Percentiles rank a stretch among this genome's conserved stretches.
These are phyloP conservation scores for Sebastes iracundus DNA, from an alignment of 2,797 vertebrate species.

Conservation along the genomic window DNA sequence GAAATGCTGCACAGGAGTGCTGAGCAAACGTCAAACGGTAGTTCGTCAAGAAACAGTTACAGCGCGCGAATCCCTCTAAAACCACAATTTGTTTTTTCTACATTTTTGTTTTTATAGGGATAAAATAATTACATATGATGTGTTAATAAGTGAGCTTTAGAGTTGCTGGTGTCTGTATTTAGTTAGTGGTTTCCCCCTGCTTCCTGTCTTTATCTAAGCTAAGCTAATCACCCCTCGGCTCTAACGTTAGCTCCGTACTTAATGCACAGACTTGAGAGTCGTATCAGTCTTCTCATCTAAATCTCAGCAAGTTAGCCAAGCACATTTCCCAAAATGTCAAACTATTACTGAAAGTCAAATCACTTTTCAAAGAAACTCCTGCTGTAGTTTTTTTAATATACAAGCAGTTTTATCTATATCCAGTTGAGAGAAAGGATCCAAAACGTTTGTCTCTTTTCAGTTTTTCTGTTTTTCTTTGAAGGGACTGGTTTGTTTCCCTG, in stretches of 20 bases:
- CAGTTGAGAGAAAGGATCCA: conserved; percentile 20
- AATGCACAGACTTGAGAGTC: not conserved
- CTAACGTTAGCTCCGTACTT: not conserved
- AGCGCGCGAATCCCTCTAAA: not conserved
- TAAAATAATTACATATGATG: not conserved
- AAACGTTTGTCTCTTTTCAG: conserved; percentile 11
- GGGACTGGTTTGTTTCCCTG: conserved; percentile 18
- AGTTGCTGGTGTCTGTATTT: too few relatives aligned
- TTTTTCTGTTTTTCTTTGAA: conserved; percentile 35
- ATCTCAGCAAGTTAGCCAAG: not conserved
- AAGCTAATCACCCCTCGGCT: not conserved
- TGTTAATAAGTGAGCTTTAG: too few relatives aligned
- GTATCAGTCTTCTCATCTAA: not conserved
- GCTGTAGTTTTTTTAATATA: conserved; percentile 5
- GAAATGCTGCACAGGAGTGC: not conserved
- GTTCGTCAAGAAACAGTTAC: not conserved
- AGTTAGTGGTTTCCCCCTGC: not conserved
- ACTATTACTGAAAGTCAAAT: not conserved
- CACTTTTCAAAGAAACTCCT: not conserved
- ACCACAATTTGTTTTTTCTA: not conserved
- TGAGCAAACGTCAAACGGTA: not conserved
- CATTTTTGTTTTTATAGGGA: not conserved
- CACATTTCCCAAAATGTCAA: not conserved
- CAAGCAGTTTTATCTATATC: conserved; percentile 24
- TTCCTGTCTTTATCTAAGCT: not conserved